phyloP scores from a whole-genome alignment of 2,888 invertebrate genomes.

The Neocrepidodera transversa region DNA sequence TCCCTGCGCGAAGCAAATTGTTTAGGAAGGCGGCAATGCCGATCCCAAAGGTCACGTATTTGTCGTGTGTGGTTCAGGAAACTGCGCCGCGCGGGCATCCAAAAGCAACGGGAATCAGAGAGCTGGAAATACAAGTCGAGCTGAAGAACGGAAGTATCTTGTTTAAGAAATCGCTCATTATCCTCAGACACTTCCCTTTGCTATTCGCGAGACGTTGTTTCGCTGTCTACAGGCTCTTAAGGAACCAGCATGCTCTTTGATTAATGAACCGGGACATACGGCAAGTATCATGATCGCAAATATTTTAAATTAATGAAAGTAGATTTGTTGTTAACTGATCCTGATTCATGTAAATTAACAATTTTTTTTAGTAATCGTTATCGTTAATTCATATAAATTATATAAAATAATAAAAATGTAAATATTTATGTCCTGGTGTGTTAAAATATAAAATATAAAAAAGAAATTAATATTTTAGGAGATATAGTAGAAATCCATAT shows the following conservation, averaged over 20 bases:
- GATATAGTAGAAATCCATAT: no score
- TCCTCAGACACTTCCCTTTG: conserved; percentile 23
- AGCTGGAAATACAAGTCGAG: conserved; percentile 2
- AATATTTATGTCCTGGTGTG: no score
- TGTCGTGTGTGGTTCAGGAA: not conserved
- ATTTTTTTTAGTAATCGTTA: no score
- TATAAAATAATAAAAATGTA: no score
- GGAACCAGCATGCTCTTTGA: conserved; percentile 5
- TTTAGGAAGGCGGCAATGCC: not conserved
- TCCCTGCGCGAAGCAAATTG: not conserved
- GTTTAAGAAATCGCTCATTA: conserved; percentile 29
- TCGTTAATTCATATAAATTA: no score
- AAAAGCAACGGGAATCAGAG: not conserved
- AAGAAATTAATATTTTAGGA: no score
- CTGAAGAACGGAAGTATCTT: conserved; percentile 23
- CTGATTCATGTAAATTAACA: no score
- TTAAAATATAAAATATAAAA: no score
- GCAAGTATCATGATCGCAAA: no score
- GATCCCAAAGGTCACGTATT: conserved; percentile 7
- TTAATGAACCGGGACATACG: not conserved
- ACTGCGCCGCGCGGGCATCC: not conserved
- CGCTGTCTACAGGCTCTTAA: not conserved
- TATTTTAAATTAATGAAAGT: no score
- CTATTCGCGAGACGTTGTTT: conserved; percentile 12
- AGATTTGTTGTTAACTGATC: no score